Conservation (phyloP, 2,888 invertebrate species). For the Pseudolycoriella hygida region DNA sequence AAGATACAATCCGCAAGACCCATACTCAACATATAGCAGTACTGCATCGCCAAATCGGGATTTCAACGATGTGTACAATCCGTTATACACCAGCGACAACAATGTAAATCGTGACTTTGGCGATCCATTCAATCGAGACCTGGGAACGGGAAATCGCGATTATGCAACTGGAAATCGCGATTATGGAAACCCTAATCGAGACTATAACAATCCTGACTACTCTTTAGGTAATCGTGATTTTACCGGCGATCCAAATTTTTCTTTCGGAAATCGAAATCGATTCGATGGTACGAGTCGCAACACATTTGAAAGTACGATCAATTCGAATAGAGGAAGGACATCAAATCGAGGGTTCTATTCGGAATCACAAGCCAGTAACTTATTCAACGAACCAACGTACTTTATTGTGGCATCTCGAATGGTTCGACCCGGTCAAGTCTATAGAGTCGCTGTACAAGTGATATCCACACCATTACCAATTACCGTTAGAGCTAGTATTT, state of each 20-base stretch:
- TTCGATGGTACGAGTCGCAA: neutral
- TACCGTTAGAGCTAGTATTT: constrained; percentile 73
- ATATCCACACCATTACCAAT: constrained; percentile 62
- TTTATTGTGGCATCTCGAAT: constrained; percentile 82
- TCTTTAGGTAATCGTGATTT: neutral
- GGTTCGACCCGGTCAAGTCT: constrained; percentile 82
- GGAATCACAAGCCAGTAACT: constrained; percentile 10
- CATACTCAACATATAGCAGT: constrained; percentile 2
- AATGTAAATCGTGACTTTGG: constrained; percentile 1
- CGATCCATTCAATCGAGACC: too few relatives aligned
- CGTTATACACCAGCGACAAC: neutral
- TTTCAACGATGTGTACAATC: neutral
- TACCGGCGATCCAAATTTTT: neutral
- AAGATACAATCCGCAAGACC: constrained; percentile 6
- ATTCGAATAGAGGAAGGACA: neutral
- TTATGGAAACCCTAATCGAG: neutral
- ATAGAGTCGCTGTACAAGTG: constrained; percentile 72
- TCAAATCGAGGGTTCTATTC: neutral
- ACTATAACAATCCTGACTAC: neutral
- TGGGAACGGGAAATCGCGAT: neutral
- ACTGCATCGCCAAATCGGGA: constrained; percentile 1
- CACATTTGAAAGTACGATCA: neutral
- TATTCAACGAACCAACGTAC: constrained; percentile 38
- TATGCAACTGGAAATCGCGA: neutral
- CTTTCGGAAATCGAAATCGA: neutral